Evolutionary conservation across 2,888 invertebrate genomes (phyloP), one percentile per base, ranked within the genome.

Genomic region (Cheilosia variabilis): DNA sequence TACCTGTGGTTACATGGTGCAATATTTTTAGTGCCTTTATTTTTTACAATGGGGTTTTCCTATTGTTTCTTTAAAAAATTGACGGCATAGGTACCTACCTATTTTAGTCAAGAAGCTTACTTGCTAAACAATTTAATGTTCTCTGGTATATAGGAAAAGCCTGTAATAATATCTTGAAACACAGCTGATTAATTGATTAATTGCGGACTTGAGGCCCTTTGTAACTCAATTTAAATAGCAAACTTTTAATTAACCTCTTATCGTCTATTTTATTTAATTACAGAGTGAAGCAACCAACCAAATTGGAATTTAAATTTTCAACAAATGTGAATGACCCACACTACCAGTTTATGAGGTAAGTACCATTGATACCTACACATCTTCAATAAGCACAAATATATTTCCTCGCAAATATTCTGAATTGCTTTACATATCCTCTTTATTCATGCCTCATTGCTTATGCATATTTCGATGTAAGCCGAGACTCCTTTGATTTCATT

Each of bases 381-480:
- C 10, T 10, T 19, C 9, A 17, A 9, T 3, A 19, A 47, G 6
- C 4, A 9, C 3, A 47, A 7, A 7, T 7, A 45, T 7, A 45
- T 45, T 60, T 13, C 9, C 22, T 27, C 15, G 24, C 1, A 58
- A 37, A 58, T 17, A 37, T 37, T 58, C 58, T 58, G 13, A 58
- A 37, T 58, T 15, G 22, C 37, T 37, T 37, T 41, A 37, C 62
- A 45, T 47, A 10, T 65, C 17, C 17, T 41, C 9, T 22, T 41
- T n/a, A 17, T 10, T 50, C 17, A 63, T 63, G 22, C 22, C 27
- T 41, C 53, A 66, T 7, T 86, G 72, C 9, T 80, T 79, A 90
- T 90, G 91, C 15, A 78, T 68, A 43, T 68, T 66, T 41, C 41
- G n/a, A n/a, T 52, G 5, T 10, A 41, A 52, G 15, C 17, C 24